Base-by-base conservation (phyloP, 2,888 invertebrate species). In the Harpagoxenus sublaevis region DNA sequence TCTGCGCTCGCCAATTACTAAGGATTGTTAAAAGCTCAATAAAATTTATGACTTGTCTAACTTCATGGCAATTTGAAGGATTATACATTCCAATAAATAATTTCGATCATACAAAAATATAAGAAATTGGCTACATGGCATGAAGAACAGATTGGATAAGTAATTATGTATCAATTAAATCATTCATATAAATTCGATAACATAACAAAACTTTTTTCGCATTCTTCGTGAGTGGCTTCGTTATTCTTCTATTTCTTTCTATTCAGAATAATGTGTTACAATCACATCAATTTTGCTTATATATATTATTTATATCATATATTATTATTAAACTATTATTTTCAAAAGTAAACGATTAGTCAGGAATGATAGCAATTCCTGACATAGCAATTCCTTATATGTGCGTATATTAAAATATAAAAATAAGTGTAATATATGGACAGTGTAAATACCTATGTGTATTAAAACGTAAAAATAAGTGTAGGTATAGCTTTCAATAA, bases 1-100 rank as follows among this genome's bases (percentile, higher is more conserved):
- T 45, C 28, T 35, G 70, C 45, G 53, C 73, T 53, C 65, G 68
- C 74, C 81, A 86, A 84, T 86, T 89, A 85, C 84, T 71, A 57
- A n/a, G 3, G 5, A 48, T 53, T 60, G 45, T 84, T 70, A 66
- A 66, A 83, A 79, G 68, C 77, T 84, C 66, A 62, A 28, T 62
- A 42, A 55, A 78, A 74, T 23, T 48, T 60, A 66, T 42, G 4
- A 66, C 42, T 28, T 73, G 73, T 81, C 18, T 57, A 53, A 65
- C 60, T 45, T 65, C 10, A n/a, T 48, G 63, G 39, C 51, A 31
- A 66, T 86, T 71, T 62, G 48, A 60, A 8, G 23, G 12, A 23
- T 39, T 51, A 71, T 39, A 48, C 5, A 62, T 45, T 84, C 42
- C 45, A 3, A 39, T 15, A 42, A 51, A 6, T 39, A 62, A 70